phyloP scores from a whole-genome alignment of 2,888 invertebrate species.

The Ganaspis brasiliensis region DNA sequence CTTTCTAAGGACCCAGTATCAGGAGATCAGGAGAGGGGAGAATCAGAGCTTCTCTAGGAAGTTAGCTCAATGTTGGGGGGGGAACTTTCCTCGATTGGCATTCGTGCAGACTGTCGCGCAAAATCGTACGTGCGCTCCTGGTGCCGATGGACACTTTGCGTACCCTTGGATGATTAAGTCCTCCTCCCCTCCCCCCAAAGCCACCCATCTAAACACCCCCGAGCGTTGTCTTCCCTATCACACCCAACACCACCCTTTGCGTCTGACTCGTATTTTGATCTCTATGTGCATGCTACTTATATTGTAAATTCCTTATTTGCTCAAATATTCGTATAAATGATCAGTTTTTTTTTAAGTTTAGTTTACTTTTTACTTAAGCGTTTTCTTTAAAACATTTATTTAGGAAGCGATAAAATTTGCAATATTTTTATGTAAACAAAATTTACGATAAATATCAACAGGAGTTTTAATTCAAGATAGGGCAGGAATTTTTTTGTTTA shows the following conservation, averaged over 20 bases:
- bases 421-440: no score
- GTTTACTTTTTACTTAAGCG: neutral
- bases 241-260: conserved; percentile 45
- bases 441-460: no score
- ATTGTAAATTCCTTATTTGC: conserved; percentile 51
- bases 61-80: conserved; percentile 53
- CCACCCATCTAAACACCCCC: conserved; percentile 17
- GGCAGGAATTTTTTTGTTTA: no score
- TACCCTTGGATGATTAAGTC: conserved; percentile 64
- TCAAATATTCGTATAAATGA: neutral
- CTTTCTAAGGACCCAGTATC: conserved; percentile 56
- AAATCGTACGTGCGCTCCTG: conserved; percentile 74
- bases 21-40: conserved; percentile 67
- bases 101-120: conserved; percentile 51
- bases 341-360: neutral
- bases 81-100: conserved; percentile 42
- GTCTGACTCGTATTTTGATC: conserved; percentile 20
- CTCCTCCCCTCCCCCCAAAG: conserved; percentile 34
- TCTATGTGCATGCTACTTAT: conserved; percentile 35
- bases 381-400: conserved; percentile 26
- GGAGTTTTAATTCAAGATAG: no score
- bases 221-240: conserved; percentile 7
- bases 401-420: conserved; percentile 5
- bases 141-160: conserved; percentile 78
- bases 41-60: conserved; percentile 69